A percentile compares a stretch with the other conserved stretches of the same genome.
Evolutionary conservation across 2,113 vertebrate genomes (phyloP).

Genomic region (Colius striatus): DNA sequence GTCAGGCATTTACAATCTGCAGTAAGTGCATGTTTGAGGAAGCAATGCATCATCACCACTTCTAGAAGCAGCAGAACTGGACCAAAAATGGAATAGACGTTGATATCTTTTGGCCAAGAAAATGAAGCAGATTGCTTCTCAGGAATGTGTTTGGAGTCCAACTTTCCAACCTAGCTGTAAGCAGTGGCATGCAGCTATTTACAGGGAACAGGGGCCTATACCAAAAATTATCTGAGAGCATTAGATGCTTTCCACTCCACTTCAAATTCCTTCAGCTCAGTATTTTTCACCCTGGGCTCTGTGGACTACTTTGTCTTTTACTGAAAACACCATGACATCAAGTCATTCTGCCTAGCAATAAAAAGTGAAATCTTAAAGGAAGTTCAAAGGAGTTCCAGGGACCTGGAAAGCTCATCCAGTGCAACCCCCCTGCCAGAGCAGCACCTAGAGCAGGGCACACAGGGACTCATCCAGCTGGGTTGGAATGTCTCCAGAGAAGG

Average conservation of each 20-base stretch:
- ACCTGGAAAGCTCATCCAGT: too few species aligned
- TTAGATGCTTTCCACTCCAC: neutral
- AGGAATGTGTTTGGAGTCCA: neutral
- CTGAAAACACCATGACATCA: neutral
- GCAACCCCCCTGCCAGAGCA: too few species aligned
- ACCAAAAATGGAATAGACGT: neutral
- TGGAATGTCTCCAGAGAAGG: too few species aligned
- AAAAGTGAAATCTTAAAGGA: neutral
- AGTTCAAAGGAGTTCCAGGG: neutral
- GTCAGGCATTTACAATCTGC: neutral
- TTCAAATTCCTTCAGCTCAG: neutral
- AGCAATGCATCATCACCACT: slow-evolving; percentile 13
- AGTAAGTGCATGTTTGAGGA: neutral
- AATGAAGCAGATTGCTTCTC: slow-evolving; percentile 52
- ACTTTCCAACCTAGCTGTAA: neutral
- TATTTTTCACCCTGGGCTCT: neutral
- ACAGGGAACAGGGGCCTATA: neutral
- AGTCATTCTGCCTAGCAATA: neutral
- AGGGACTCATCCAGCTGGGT: too few species aligned
- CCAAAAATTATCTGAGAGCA: neutral
- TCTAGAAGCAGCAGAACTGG: slow-evolving; percentile 16
- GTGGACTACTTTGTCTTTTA: neutral
- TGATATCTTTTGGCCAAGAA: slow-evolving; percentile 48
- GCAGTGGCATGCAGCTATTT: neutral
- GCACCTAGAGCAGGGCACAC: too few species aligned